Evolutionary conservation across 2,888 invertebrate genomes (phyloP), one percentile per base, ranked within the genome.

Genomic region (Gonocerus acuteangulatus): DNA sequence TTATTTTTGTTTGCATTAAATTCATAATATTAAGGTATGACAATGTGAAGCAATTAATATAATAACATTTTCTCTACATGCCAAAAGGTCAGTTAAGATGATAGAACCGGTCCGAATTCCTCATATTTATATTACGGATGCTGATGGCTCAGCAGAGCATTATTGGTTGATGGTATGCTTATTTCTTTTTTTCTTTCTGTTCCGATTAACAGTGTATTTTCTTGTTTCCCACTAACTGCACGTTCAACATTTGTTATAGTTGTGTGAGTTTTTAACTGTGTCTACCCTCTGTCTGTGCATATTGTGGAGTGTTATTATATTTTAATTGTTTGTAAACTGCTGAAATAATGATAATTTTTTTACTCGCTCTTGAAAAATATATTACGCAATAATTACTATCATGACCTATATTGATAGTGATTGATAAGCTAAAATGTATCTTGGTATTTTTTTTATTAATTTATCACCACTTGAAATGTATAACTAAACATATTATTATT

Each of bases 121-220:
- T 48, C 58, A 59, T 59, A 64, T 64, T 59, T 64, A 51, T 59
- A 59, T 64, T 48, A 64, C 64, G 32, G 64, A 62, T 58, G 39
- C 62, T 54, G 64, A 64, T 45, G 64, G 64, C 59, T 62, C 59
- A 57, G 47, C 57, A 18, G 57, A 57, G 57, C 44, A 34, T 57
- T 57, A 57, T 57, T 57, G 57, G 57, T 47, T 47, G 27, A 57
- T 47, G 57, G 57, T 57, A 57, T 57, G 57, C 27, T 57, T 21
- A 36, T 42, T 22, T 39, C 23, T 19, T 47, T n/a, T 54, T 54
- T 42, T 42, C 32, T 54, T n/a, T 18, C 22, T 39, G n/a, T n/a
- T 9, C 32, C 19, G 22, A 54, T 16, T 23, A 54, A 39, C 16
- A 21, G 51, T 51, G 16, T 18, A 1, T 51, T 9, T 54, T 15